Evolutionary conservation across 2,113 vertebrate species (phyloP).

Genomic region (Dicaeum eximium): DNA sequence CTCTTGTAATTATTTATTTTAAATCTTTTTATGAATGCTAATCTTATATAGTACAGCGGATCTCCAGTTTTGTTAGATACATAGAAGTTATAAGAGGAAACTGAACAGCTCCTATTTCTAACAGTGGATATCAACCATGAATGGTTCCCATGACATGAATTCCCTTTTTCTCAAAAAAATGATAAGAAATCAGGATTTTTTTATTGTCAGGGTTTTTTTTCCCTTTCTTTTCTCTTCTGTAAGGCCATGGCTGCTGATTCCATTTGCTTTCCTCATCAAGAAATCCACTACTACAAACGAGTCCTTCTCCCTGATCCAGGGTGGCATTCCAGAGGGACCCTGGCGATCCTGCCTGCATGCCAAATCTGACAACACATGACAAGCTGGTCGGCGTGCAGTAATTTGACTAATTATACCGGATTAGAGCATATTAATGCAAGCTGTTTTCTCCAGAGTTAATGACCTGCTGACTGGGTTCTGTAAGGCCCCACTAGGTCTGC

Average conservation of each 20-base stretch:
- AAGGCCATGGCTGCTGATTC: constrained; percentile 38
- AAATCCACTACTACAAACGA: constrained; percentile 68
- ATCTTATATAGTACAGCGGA: constrained; percentile 74
- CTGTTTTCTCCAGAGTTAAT: constrained; percentile 96
- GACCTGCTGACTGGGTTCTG: constrained; percentile 87
- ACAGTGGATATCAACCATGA: background rate
- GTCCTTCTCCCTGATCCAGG: constrained; percentile 72
- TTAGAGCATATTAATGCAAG: constrained; percentile 99
- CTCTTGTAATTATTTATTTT: constrained; percentile 90
- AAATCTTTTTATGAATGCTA: constrained; percentile 84
- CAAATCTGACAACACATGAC: constrained; percentile 94
- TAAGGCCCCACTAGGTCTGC: constrained; percentile 78
- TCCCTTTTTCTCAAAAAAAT: constrained; percentile 48
- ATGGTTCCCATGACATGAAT: constrained; percentile 38
- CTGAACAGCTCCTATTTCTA: background rate
- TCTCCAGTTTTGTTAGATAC: constrained; percentile 63
- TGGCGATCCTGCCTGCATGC: constrained; percentile 80
- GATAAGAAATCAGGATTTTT: background rate
- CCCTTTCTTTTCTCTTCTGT: background rate
- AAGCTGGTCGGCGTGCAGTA: constrained; percentile 90
- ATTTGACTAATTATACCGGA: constrained; percentile 99
- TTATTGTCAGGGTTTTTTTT: fast-evolving
- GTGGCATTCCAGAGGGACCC: constrained; percentile 87
- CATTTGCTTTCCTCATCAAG: constrained; percentile 59
- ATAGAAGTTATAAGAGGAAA: constrained; percentile 33